These are phyloP conservation scores for Remorina albescens DNA, from an alignment of 2,797 vertebrate species.

Conservation along the genomic window DNA sequence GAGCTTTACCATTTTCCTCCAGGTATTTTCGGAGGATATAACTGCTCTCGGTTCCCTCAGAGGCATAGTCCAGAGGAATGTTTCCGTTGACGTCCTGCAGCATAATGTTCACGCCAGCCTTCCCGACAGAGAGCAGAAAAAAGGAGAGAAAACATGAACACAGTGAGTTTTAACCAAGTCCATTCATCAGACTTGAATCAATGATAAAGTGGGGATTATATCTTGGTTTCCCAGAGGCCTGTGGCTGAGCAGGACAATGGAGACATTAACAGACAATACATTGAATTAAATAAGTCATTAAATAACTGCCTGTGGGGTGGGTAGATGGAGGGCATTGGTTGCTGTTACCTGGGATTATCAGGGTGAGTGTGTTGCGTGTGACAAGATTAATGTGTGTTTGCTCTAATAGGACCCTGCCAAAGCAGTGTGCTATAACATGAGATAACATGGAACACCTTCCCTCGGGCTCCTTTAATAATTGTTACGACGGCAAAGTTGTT, in stretches of 20 bases:
- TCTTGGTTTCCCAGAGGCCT: conserved; percentile 67
- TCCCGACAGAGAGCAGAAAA: conserved; percentile 17
- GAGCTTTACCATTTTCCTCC: conserved; percentile 91
- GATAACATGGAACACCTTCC: conserved; percentile 56
- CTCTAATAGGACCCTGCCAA: conserved; percentile 44
- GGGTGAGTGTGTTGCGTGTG: conserved; percentile 34
- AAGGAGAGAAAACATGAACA: conserved; percentile 46
- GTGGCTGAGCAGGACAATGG: conserved; percentile 53
- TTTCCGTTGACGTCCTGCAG: conserved; percentile 95
- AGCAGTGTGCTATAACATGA: conserved; percentile 36
- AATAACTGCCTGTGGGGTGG: conserved; percentile 49
- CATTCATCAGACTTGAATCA: conserved; percentile 69
- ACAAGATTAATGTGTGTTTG: conserved; percentile 79
- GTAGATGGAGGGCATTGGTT: conserved; percentile 27
- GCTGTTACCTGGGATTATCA: conserved; percentile 48
- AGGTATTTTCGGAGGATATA: conserved; percentile 90
- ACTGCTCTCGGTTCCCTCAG: conserved; percentile 91
- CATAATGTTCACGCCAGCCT: conserved; percentile 93
- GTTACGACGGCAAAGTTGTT: conserved; percentile 23
- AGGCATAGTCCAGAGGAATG: conserved; percentile 91
- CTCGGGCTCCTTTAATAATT: conserved; percentile 49
- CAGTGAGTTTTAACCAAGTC: conserved; percentile 47
- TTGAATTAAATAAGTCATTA: conserved; percentile 80
- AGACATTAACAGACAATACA: conserved; percentile 65
- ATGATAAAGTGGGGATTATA: conserved; percentile 78